Evolutionary conservation across 2,888 invertebrate species (phyloP).

Genomic region (Agrochola lota): DNA sequence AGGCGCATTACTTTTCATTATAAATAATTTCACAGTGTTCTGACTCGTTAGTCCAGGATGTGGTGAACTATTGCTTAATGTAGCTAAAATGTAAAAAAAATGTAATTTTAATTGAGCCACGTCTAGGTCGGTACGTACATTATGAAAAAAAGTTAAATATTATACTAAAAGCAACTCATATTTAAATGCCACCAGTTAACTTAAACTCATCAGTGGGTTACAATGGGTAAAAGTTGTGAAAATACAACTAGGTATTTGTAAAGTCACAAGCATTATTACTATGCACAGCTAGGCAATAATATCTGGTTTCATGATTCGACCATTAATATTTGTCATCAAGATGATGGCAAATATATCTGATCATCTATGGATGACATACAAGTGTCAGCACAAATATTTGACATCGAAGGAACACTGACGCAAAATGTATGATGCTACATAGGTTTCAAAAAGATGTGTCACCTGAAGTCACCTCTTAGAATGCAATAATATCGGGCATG

Average conservation of each 20-base stretch:
- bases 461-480: not conserved
- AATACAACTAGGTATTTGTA: not conserved
- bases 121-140: not conserved
- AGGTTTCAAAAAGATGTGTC: not conserved
- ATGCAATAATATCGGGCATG: not conserved
- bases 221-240: not conserved
- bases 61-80: not conserved
- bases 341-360: not conserved
- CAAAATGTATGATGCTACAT: too few relatives aligned
- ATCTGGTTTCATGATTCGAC: not conserved
- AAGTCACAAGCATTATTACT: not conserved
- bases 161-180: not conserved
- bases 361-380: not conserved
- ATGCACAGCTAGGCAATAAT: not conserved
- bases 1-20: not conserved
- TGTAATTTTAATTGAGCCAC: not conserved
- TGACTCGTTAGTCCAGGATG: too few relatives aligned
- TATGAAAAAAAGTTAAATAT: not conserved
- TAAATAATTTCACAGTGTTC: not conserved
- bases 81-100: not conserved
- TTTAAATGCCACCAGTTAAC: not conserved
- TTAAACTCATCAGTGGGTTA: not conserved
- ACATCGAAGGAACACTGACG: not conserved
- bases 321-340: too few relatives aligned
- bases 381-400: not conserved